phyloP scores from a whole-genome alignment of 2,113 vertebrate species.

The Calyptomena viridis region DNA sequence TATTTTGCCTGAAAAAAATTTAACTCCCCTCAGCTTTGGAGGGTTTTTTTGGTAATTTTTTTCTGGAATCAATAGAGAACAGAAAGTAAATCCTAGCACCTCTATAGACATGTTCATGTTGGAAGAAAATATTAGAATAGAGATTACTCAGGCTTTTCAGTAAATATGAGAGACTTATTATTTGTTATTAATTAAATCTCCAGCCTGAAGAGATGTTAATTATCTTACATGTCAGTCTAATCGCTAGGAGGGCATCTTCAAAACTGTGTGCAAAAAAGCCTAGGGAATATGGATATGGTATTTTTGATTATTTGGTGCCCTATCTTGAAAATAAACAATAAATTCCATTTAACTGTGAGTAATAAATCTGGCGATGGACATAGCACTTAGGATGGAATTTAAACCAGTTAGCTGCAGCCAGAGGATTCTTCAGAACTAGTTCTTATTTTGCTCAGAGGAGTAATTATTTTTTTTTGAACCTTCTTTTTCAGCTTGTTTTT shows the following conservation, averaged over 20 bases:
- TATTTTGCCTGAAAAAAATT: neutral
- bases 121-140: neutral
- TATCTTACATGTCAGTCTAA: neutral
- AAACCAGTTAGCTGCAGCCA: neutral
- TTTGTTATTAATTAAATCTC: constrained; percentile 27
- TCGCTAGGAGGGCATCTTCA: constrained; percentile 15
- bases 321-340: constrained; percentile 7
- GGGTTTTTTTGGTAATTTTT: neutral
- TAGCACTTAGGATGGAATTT: neutral
- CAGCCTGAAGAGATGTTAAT: neutral
- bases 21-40: neutral
- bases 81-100: neutral
- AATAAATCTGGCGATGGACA: neutral
- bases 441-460: neutral
- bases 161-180: neutral
- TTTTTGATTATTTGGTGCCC: neutral
- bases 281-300: neutral
- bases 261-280: neutral
- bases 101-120: neutral
- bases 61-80: neutral
- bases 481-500: neutral
- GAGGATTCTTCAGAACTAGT: neutral
- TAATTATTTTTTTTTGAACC: neutral
- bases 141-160: neutral
- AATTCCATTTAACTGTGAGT: neutral